Base-by-base conservation (phyloP, 2,797 vertebrate genomes). In the Taenioides sp. region DNA sequence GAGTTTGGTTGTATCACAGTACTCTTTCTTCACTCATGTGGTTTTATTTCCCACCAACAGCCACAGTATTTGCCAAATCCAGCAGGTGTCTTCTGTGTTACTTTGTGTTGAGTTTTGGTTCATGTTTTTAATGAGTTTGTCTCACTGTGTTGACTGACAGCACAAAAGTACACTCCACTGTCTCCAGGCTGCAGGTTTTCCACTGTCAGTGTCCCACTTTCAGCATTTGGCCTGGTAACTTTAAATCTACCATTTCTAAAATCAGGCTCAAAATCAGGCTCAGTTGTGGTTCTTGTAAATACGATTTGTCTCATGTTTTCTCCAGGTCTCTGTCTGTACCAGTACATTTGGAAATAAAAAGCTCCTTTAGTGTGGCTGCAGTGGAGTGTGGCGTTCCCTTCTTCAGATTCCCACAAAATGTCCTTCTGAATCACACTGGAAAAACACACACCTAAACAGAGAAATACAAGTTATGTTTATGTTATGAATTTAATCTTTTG, bases 251-350 rank as follows among this genome's bases (percentile, higher is more conserved):
- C 9, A 12, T 67, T 37, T 7, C n/a, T 55, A 17, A 67, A 67
- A 16, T 67, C 65, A 1, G 12, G 10, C 27, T 67, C 65, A 54
- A 54, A 67, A 12, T 50, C 49, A 31, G 25, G 31, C 5, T 10
- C 25, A 28, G 5, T 1, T 49, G 23, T 18, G 17, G 9, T 52
- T 3, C 2, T 34, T 27, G 34, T 63, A 14, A 66, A 66, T 2
- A 66, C 65, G 10, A 66, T 52, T 66, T 27, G 65, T 52, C 65
- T 66, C 49, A 52, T 66, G 47, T 50, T 27, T 31, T 66, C 65
- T 31, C 65, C 65, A 31, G 65, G 23, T 52, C 49, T 49, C 65
- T 66, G 65, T 52, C 49, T 49, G 23, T 66, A 66, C 65, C 65
- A 66, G 65, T 66, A 66, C 65, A 66, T 66, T 27, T 66, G 64